A percentile compares a stretch with the other conserved stretches of the same genome.
Conservation (phyloP, 2,888 invertebrate species). For the Aromia moschata region DNA sequence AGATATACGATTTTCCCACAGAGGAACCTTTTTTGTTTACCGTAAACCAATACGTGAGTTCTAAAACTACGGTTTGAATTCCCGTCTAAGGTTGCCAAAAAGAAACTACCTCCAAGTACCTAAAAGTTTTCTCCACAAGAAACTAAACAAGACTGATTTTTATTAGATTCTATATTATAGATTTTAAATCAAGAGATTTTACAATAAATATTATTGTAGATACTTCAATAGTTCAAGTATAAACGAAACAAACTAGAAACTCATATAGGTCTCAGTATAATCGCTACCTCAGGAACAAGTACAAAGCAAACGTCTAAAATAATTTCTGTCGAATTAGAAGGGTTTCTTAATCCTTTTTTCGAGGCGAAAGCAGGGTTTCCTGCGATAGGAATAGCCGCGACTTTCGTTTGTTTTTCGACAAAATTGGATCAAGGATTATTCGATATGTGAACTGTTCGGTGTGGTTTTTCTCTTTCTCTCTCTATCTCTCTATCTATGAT, state of each 20-base stretch:
- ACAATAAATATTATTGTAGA: conserved; percentile 17
- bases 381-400: conserved; percentile 12
- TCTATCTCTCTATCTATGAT: conserved; percentile 6
- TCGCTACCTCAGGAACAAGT: conserved; percentile 50
- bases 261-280: conserved; percentile 14
- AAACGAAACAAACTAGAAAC: conserved; percentile 17
- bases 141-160: conserved; percentile 64
- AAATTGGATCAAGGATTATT: conserved; percentile 46
- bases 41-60: not conserved
- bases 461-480: conserved; percentile 30
- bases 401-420: conserved; percentile 38
- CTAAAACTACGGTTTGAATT: not conserved
- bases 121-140: conserved; percentile 50
- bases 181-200: conserved; percentile 38
- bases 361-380: conserved; percentile 42
- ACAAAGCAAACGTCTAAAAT: conserved; percentile 43
- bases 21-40: conserved; percentile 23
- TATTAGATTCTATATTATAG: conserved; percentile 57
- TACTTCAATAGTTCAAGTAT: conserved; percentile 12
- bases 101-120: conserved; percentile 56
- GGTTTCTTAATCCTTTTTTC: conserved; percentile 46
- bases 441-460: conserved; percentile 42
- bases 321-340: conserved; percentile 43
- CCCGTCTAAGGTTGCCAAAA: conserved; percentile 36
- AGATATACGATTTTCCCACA: conserved; percentile 1